phyloP scores from a whole-genome alignment of 1,140 invertebrate genomes.

The Homalodisca vitripennis region DNA sequence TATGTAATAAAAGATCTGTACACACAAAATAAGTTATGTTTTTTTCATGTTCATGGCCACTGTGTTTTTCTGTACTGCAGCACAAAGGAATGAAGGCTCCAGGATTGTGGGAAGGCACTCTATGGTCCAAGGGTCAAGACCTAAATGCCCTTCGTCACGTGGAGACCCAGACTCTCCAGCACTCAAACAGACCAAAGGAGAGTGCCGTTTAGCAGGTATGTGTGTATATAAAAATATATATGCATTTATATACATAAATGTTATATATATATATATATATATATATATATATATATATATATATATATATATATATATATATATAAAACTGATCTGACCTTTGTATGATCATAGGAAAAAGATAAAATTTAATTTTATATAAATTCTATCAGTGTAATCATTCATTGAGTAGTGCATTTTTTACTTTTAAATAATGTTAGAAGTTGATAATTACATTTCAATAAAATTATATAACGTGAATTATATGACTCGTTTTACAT shows the following conservation, averaged over 20 bases:
- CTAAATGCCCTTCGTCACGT: neutral
- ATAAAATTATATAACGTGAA: no score
- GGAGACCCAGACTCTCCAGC: slow-evolving; percentile 9
- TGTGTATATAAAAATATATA: neutral
- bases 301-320: slow-evolving; percentile 1
- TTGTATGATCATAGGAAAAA: no score
- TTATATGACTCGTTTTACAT: no score
- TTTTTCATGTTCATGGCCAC: no score
- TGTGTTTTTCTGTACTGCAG: neutral
- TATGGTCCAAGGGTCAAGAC: slow-evolving; percentile 14
- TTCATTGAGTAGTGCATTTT: no score
- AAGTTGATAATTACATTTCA: no score
- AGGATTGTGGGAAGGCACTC: slow-evolving; percentile 11
- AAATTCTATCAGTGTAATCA: no score
- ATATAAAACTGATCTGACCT: no score
- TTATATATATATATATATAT: neutral
- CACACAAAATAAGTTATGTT: no score
- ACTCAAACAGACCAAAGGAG: slow-evolving; percentile 11
- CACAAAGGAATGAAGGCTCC: slow-evolving; percentile 21
- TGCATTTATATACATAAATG: neutral
- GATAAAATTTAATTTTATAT: no score
- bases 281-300: neutral
- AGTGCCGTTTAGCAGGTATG: slow-evolving; percentile 19
- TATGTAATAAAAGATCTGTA: no score
- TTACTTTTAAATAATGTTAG: no score